These are phyloP conservation scores for Lycia hirtaria DNA, from an alignment of 2,888 invertebrate species.

Conservation along the genomic window DNA sequence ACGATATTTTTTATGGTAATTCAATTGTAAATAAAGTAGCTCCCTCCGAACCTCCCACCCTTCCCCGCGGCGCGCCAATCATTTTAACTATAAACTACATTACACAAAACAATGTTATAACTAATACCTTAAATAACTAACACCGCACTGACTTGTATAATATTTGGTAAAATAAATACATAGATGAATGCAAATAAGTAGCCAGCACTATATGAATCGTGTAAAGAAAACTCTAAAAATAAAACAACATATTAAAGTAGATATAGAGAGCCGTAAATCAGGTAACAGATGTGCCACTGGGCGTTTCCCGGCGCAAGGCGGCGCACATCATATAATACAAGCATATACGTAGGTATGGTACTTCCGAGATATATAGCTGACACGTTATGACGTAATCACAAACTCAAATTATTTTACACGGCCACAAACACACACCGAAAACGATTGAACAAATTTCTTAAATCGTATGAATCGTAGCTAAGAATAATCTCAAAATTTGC, in stretches of 20 bases:
- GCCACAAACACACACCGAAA: no score
- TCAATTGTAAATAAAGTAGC: not conserved
- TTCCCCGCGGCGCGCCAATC: conserved; percentile 21
- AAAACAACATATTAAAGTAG: conserved; percentile 1
- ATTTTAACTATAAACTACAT: conserved; percentile 13
- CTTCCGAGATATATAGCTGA: no score
- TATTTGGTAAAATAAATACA: conserved; percentile 13
- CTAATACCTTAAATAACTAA: not conserved
- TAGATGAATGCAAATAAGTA: not conserved
- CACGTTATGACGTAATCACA: no score
- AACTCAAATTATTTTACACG: no score
- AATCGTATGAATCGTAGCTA: no score
- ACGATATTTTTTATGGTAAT: no score
- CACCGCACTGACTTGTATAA: conserved; percentile 4
- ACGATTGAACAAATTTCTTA: no score
- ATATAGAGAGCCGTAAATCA: conserved; percentile 40
- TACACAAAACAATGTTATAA: conserved; percentile 5
- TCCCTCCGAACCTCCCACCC: not conserved
- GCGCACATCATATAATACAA: no score
- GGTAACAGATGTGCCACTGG: conserved; percentile 44
- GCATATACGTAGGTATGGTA: no score
- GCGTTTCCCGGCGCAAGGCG: no score
- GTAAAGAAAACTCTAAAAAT: not conserved
- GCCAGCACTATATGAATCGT: not conserved
- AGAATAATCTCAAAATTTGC: no score